Percentiles rank a stretch among this genome's conserved stretches.
Conservation (phyloP, 2,797 vertebrate species). For the Pseudochirops corinnae region DNA sequence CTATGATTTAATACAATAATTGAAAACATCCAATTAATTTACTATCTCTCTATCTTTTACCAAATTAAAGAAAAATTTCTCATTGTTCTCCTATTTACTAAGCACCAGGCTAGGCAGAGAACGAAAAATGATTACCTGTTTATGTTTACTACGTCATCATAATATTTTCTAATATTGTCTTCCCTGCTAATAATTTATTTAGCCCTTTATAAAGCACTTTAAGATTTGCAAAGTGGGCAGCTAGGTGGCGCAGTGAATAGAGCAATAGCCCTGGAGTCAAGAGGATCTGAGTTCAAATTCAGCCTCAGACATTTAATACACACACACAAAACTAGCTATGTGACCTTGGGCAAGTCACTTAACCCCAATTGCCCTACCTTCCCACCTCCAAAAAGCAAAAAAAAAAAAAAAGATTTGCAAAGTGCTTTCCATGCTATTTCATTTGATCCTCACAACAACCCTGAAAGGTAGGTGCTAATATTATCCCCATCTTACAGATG, state of each 20-base stretch:
- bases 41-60: background rate
- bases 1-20: background rate
- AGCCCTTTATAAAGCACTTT: background rate
- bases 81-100: background rate
- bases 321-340: too few relatives aligned
- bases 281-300: too few relatives aligned
- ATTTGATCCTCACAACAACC: background rate
- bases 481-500: background rate
- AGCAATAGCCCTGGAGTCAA: too few relatives aligned
- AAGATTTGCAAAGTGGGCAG: background rate
- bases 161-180: background rate
- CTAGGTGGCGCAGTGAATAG: too few relatives aligned
- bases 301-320: too few relatives aligned
- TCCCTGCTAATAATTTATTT: background rate
- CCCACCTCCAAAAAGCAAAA: too few relatives aligned
- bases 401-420: background rate
- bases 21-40: background rate
- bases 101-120: background rate
- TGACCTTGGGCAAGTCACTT: too few relatives aligned
- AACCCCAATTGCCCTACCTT: too few relatives aligned
- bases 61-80: background rate
- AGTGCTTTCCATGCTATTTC: background rate
- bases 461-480: background rate
- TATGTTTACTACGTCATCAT: background rate
- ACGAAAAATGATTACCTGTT: background rate